A percentile compares a stretch with the other conserved stretches of the same genome.
These are phyloP conservation scores for Lithobates pipiens DNA, from an alignment of 2,797 vertebrate genomes.

Conservation along the genomic window DNA sequence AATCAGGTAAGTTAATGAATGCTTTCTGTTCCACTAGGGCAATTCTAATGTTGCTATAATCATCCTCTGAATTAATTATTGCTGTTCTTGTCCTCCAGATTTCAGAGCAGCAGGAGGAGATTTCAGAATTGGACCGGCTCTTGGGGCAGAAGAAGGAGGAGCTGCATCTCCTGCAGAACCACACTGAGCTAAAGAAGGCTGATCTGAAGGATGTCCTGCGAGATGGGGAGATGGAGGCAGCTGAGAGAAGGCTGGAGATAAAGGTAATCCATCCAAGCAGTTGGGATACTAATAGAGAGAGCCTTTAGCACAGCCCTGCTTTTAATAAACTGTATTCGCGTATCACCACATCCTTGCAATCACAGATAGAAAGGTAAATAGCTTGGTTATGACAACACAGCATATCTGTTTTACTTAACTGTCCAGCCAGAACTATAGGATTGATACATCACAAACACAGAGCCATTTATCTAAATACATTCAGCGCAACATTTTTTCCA, in stretches of 20 bases:
- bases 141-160: slow-evolving; percentile 76
- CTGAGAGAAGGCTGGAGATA: slow-evolving; percentile 75
- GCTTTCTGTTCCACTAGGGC: not conserved
- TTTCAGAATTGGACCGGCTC: slow-evolving; percentile 73
- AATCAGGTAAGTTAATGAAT: slow-evolving; percentile 70
- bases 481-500: too few relatives aligned
- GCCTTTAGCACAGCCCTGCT: too few relatives aligned
- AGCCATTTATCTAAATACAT: too few relatives aligned
- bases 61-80: not conserved
- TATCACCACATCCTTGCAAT: too few relatives aligned
- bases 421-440: too few relatives aligned
- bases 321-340: too few relatives aligned
- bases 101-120: slow-evolving; percentile 73
- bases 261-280: slow-evolving; percentile 68
- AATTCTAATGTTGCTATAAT: not conserved
- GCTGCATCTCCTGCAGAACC: slow-evolving; percentile 73
- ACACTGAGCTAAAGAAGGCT: slow-evolving; percentile 73
- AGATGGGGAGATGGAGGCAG: slow-evolving; percentile 77
- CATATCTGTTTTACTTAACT: too few relatives aligned
- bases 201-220: slow-evolving; percentile 76
- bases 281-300: not conserved
- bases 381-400: too few relatives aligned
- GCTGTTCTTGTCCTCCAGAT: slow-evolving; percentile 67
- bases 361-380: too few relatives aligned
- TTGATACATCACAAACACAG: too few relatives aligned